Conservation (phyloP, 2,797 vertebrate species). For the Columba guinea region DNA sequence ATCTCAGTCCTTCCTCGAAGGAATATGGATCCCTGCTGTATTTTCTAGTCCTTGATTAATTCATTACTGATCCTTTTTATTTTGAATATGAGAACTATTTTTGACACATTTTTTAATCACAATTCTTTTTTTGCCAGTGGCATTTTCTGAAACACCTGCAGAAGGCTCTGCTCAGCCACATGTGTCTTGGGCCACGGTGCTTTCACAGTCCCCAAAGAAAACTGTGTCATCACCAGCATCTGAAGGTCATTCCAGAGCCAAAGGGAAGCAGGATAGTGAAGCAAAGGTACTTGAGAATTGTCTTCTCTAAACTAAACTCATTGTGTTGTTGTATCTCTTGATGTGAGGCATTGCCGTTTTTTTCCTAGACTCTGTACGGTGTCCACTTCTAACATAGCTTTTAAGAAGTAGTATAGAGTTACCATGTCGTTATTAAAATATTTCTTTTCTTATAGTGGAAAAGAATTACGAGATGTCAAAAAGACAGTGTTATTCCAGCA, state of each 20-base stretch:
- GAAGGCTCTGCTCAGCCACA: slow-evolving; percentile 57
- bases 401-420: not conserved
- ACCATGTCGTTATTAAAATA: not conserved
- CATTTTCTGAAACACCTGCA: slow-evolving; percentile 62
- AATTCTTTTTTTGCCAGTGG: not conserved
- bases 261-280: slow-evolving; percentile 41
- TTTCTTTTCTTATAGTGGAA: not conserved
- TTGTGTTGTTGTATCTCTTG: not conserved
- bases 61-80: not conserved
- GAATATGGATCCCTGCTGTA: not conserved
- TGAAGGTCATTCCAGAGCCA: slow-evolving; percentile 63
- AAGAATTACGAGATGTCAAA: not conserved
- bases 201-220: slow-evolving; percentile 83
- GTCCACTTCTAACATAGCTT: not conserved
- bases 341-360: not conserved
- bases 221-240: slow-evolving; percentile 30
- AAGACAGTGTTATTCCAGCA: not conserved
- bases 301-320: not conserved
- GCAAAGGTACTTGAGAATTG: slow-evolving; percentile 54
- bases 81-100: not conserved
- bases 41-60: not conserved
- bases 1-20: not conserved
- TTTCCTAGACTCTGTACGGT: not conserved
- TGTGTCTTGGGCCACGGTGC: slow-evolving; percentile 85
- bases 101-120: not conserved